Conservation (phyloP, 2,797 vertebrate species). For the Sebastes kiyomatsui region DNA sequence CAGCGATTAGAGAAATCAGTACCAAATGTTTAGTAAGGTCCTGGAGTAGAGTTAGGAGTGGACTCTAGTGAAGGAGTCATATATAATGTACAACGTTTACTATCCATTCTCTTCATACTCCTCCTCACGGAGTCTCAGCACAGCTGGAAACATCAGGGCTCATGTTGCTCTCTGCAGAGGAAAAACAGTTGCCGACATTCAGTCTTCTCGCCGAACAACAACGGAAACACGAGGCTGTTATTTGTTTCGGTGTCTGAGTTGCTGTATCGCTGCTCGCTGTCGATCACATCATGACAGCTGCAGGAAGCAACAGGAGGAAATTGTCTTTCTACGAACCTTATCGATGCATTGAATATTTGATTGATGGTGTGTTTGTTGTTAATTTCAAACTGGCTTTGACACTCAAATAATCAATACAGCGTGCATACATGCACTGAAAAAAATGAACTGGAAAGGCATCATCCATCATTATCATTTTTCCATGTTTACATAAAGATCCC, state of each 20-base stretch:
- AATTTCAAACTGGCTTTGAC: conserved; percentile 12
- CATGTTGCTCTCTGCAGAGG: not conserved
- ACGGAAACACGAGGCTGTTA: not conserved
- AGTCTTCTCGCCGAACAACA: not conserved
- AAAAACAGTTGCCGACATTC: not conserved
- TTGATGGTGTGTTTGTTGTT: not conserved
- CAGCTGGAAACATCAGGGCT: not conserved
- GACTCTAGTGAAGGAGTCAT: not conserved
- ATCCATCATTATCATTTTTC: not conserved
- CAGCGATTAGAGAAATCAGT: conserved; percentile 19
- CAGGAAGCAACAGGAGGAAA: not conserved
- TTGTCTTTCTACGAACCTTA: not conserved
- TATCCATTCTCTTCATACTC: not conserved
- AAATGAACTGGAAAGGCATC: not conserved
- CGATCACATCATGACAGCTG: not conserved
- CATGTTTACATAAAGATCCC: no score
- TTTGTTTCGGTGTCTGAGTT: not conserved
- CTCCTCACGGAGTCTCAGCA: not conserved
- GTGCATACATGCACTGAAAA: conserved; percentile 4
- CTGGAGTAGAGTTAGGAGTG: not conserved
- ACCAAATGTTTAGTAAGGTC: not conserved
- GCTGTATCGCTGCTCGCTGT: not conserved
- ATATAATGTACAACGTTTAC: not conserved
- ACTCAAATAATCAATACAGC: conserved; percentile 28
- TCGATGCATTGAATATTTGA: not conserved